Percentiles rank a stretch among this genome's conserved stretches.
These are phyloP conservation scores for Paedocypris micromegethes DNA, from an alignment of 2,797 vertebrate genomes.

Conservation along the genomic window DNA sequence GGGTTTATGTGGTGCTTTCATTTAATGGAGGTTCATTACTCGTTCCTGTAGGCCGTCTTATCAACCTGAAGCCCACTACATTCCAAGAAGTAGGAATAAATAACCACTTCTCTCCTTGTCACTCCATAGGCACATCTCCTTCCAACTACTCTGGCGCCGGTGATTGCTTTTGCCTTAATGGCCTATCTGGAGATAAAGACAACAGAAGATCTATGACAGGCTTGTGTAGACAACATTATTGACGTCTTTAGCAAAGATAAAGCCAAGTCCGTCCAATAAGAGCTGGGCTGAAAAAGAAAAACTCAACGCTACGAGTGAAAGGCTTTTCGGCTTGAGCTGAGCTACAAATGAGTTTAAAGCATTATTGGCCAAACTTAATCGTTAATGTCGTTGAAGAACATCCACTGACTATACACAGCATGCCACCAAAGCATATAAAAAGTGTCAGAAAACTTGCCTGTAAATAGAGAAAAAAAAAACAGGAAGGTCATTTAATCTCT, in stretches of 20 bases:
- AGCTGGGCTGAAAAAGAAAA: constrained; percentile 54
- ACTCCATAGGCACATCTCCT: constrained; percentile 41
- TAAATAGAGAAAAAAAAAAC: too few species aligned
- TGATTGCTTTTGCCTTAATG: constrained; percentile 51
- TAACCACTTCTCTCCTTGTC: constrained; percentile 40
- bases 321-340: neutral
- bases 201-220: constrained; percentile 55
- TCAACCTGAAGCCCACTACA: constrained; percentile 7
- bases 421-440: too few species aligned
- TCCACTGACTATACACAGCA: too few species aligned
- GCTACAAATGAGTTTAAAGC: neutral
- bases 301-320: constrained; percentile 6
- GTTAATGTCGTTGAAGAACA: neutral
- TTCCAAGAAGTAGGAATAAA: constrained; percentile 19
- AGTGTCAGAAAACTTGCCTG: too few species aligned
- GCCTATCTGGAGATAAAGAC: constrained; percentile 52
- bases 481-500: too few species aligned
- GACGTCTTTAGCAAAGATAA: constrained; percentile 56
- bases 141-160: constrained; percentile 21
- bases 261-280: constrained; percentile 39
- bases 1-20: constrained; percentile 3
- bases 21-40: constrained; percentile 18
- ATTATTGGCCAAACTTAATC: neutral
- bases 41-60: neutral
- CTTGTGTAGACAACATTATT: constrained; percentile 53